phyloP scores from a whole-genome alignment of 2,888 invertebrate genomes.

The Drosophila monieri region DNA sequence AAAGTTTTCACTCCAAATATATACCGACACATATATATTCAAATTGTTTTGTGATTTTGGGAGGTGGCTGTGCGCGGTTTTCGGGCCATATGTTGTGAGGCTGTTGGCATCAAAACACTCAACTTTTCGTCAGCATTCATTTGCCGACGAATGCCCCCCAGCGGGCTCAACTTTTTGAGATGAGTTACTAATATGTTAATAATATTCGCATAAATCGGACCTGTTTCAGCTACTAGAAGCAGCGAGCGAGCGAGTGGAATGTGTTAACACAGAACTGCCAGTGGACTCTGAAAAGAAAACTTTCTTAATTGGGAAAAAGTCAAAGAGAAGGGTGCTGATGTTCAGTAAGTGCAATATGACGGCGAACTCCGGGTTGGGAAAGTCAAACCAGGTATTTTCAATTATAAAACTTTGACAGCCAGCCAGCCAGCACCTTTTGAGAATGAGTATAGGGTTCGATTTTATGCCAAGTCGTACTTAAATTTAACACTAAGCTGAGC shows the following conservation, averaged over 20 bases:
- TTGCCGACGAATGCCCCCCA: background rate
- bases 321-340: conserved; percentile 30
- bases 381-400: conserved; percentile 38
- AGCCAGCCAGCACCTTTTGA: conserved; percentile 26
- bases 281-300: conserved; percentile 27
- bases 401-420: conserved; percentile 48
- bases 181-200: conserved; percentile 77
- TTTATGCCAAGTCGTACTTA: background rate
- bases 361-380: conserved; percentile 3
- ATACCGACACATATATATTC: conserved; percentile 37
- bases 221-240: conserved; percentile 31
- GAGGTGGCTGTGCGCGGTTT: conserved; percentile 5
- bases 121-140: conserved; percentile 36
- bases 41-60: conserved; percentile 69
- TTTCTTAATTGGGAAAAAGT: conserved; percentile 50
- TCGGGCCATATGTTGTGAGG: conserved; percentile 28
- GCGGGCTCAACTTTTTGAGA: conserved; percentile 46
- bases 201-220: conserved; percentile 63
- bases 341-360: conserved; percentile 33
- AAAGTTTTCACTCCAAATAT: conserved; percentile 53
- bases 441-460: conserved; percentile 11
- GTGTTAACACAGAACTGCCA: conserved; percentile 10
- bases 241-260: conserved; percentile 1
- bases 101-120: conserved; percentile 11
- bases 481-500: background rate